These are phyloP conservation scores for Thamnaconus septentrionalis DNA, from an alignment of 2,113 vertebrate genomes.

Conservation along the genomic window DNA sequence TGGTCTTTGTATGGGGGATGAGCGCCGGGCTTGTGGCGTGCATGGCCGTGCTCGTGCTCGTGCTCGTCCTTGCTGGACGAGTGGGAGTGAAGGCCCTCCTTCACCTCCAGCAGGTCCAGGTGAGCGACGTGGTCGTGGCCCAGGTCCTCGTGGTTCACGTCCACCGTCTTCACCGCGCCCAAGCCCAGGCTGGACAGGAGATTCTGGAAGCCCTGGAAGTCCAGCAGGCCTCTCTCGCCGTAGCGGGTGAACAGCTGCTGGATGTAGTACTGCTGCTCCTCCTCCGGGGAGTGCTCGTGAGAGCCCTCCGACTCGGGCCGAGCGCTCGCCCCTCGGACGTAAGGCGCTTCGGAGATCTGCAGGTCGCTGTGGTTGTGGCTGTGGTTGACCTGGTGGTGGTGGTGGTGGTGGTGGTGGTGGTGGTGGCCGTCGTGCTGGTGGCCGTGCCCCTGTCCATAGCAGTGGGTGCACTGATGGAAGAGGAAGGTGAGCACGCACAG, in stretches of 20 bases:
- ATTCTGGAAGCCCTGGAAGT: constrained; percentile 90
- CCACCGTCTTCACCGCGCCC: constrained; percentile 89
- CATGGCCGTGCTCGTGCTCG: constrained; percentile 3
- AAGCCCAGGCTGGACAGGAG: constrained; percentile 90
- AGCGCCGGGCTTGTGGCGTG: constrained; percentile 25
- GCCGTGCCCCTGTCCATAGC: constrained; percentile 79
- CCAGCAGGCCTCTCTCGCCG: constrained; percentile 85
- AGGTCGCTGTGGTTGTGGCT: constrained; percentile 76
- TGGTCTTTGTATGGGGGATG: constrained; percentile 27
- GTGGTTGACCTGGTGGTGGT: constrained; percentile 62
- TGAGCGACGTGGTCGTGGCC: constrained; percentile 95
- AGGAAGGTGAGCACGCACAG: constrained; percentile 94
- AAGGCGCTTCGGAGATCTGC: constrained; percentile 83
- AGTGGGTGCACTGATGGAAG: constrained; percentile 90
- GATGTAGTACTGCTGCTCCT: constrained; percentile 91
- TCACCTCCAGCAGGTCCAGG: constrained; percentile 86
- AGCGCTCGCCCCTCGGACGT: constrained; percentile 56
- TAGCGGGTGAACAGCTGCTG: constrained; percentile 91
- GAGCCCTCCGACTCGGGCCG: constrained; percentile 42
- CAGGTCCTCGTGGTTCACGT: constrained; percentile 86
- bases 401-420: constrained; percentile 76
- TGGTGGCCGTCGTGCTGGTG: constrained; percentile 62
- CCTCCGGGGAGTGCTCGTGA: constrained; percentile 77
- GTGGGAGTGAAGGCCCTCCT: constrained; percentile 85
- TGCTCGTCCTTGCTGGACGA: constrained; percentile 65